phyloP scores from a whole-genome alignment of 2,113 vertebrate genomes.

The Pterocles orientalis region DNA sequence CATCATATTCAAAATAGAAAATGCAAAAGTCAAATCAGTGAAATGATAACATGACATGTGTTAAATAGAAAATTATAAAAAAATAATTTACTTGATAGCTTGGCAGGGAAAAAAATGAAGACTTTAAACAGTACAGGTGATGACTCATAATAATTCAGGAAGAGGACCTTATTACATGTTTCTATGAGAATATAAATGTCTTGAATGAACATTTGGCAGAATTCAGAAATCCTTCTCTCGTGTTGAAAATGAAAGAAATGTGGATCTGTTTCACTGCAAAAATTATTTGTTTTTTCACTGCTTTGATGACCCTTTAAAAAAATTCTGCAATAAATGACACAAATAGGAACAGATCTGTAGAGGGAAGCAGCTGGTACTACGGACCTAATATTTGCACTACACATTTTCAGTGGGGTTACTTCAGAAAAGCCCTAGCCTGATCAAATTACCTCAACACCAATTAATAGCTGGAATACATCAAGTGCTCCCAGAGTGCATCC shows the following conservation, averaged over 20 bases:
- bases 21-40: background rate
- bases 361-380: background rate
- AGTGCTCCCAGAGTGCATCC: background rate
- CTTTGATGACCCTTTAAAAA: background rate
- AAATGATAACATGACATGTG: background rate
- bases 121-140: background rate
- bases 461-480: background rate
- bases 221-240: background rate
- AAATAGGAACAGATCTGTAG: background rate
- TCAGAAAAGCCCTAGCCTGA: background rate
- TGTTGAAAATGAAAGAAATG: background rate
- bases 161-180: background rate
- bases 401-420: background rate
- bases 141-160: background rate
- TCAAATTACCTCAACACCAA: background rate
- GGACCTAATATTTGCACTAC: background rate
- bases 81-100: background rate
- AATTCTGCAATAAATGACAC: background rate
- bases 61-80: conserved; percentile 37
- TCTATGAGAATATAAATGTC: background rate
- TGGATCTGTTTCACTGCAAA: background rate
- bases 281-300: background rate
- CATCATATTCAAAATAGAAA: conserved; percentile 15
- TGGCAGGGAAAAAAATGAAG: background rate
- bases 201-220: background rate